Percentiles rank a stretch among this genome's conserved stretches.
Conservation (phyloP, 1,140 invertebrate species). For the Parasteatoda tepidariorum region DNA sequence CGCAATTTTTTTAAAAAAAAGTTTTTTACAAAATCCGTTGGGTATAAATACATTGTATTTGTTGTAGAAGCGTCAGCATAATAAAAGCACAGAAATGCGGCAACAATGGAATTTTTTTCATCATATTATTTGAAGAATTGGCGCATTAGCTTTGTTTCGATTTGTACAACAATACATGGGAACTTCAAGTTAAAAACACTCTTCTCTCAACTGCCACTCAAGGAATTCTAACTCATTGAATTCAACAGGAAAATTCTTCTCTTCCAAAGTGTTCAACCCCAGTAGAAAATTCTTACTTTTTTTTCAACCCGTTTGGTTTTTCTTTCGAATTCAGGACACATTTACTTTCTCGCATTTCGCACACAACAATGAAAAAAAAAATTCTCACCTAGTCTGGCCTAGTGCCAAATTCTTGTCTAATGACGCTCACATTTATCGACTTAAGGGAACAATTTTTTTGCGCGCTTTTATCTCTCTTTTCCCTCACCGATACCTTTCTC, state of each 20-base stretch:
- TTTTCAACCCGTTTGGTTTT: not conserved
- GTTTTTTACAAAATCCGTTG: too few species aligned
- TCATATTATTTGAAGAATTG: too few species aligned
- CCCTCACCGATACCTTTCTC: not conserved
- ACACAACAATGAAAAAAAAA: not conserved
- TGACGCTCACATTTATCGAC: conserved; percentile 55
- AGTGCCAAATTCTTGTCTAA: conserved; percentile 50
- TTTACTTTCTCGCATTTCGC: conserved; percentile 3
- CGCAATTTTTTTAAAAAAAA: too few species aligned
- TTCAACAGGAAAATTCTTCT: not conserved
- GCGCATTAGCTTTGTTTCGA: too few species aligned
- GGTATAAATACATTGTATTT: too few species aligned
- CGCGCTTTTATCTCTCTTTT: conserved; percentile 29
- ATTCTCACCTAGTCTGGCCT: conserved; percentile 13
- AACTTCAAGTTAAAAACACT: too few species aligned
- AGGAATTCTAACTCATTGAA: not conserved
- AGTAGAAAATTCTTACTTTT: not conserved
- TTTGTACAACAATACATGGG: too few species aligned
- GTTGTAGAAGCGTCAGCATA: too few species aligned
- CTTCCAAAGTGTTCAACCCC: not conserved
- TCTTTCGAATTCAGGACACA: not conserved
- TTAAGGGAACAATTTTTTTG: conserved; percentile 46
- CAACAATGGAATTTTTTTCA: too few species aligned
- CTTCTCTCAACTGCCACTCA: conserved; percentile 25
- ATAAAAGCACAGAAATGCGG: too few species aligned